Percentiles rank a stretch among this genome's conserved stretches.
Conservation (phyloP, 2,888 invertebrate genomes). For the Pomacea canaliculata region DNA sequence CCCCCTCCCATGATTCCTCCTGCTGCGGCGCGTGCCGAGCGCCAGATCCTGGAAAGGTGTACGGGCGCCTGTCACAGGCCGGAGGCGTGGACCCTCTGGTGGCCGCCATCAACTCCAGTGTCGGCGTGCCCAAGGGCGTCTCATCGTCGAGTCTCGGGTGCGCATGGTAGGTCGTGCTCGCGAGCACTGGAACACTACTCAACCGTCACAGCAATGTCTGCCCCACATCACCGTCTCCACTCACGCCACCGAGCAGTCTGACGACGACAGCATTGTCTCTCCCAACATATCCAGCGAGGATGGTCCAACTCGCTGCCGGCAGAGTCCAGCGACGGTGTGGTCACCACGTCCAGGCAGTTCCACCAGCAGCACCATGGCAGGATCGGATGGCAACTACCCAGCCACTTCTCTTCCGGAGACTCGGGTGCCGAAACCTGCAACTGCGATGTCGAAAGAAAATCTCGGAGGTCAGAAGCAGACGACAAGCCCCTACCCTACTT, state of each 20-base stretch:
- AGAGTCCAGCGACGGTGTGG: no score
- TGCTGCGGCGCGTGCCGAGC: constrained; percentile 15
- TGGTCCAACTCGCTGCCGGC: no score
- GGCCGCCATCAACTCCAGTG: constrained; percentile 18
- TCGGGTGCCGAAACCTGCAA: no score
- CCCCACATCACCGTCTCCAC: constrained; percentile 18
- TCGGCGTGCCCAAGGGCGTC: constrained; percentile 12
- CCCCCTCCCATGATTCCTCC: neutral
- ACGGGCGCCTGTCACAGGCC: constrained; percentile 8
- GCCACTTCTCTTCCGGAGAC: no score
- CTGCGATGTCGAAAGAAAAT: no score
- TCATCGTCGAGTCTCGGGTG: constrained; percentile 23
- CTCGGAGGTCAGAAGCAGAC: no score
- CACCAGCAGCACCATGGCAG: no score
- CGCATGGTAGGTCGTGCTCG: constrained; percentile 14
- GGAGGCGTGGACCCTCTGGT: constrained; percentile 18
- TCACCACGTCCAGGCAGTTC: no score
- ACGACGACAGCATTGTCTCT: no score
- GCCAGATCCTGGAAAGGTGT: constrained; percentile 21
- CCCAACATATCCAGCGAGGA: no score
- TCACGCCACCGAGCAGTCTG: neutral
- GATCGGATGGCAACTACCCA: no score
- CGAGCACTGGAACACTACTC: constrained; percentile 5
- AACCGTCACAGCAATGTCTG: constrained; percentile 1
- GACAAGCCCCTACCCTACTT: no score